Conservation (phyloP, 2,113 vertebrate genomes). For the Phaethornis superciliosus region DNA sequence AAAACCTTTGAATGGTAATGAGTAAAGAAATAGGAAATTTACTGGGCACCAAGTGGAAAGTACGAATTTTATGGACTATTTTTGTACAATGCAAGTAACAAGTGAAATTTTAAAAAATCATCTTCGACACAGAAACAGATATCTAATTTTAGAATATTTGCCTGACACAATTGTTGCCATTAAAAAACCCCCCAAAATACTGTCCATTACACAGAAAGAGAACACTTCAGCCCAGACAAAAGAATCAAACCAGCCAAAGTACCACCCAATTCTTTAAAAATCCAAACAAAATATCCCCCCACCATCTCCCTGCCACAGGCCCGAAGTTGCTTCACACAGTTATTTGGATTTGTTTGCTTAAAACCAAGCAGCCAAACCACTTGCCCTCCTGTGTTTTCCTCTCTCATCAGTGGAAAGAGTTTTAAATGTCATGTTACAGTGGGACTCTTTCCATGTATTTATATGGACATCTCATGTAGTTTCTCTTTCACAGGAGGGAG, state of each 20-base stretch:
- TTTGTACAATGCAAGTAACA: not conserved
- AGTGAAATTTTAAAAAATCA: not conserved
- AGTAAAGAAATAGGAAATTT: not conserved
- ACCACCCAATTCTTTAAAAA: not conserved
- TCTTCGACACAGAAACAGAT: not conserved
- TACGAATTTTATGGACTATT: not conserved
- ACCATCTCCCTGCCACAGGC: not conserved
- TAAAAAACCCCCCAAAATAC: not conserved
- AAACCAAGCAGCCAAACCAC: not conserved
- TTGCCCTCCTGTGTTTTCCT: not conserved
- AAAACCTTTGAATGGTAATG: not conserved
- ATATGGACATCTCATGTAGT: not conserved
- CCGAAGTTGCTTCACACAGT: not conserved
- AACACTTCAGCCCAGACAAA: not conserved
- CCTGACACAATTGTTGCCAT: not conserved
- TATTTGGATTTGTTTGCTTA: not conserved
- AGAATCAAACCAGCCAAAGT: not conserved
- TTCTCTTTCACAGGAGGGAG: not conserved
- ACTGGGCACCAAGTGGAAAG: not conserved
- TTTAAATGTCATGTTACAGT: not conserved
- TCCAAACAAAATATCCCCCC: accelerated
- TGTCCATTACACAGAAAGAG: not conserved
- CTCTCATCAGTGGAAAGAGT: not conserved
- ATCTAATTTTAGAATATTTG: not conserved
- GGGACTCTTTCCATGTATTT: not conserved